Evolutionary conservation across 2,888 invertebrate genomes (phyloP), one percentile per base, ranked within the genome.

Genomic region (Slavum lentiscoides): DNA sequence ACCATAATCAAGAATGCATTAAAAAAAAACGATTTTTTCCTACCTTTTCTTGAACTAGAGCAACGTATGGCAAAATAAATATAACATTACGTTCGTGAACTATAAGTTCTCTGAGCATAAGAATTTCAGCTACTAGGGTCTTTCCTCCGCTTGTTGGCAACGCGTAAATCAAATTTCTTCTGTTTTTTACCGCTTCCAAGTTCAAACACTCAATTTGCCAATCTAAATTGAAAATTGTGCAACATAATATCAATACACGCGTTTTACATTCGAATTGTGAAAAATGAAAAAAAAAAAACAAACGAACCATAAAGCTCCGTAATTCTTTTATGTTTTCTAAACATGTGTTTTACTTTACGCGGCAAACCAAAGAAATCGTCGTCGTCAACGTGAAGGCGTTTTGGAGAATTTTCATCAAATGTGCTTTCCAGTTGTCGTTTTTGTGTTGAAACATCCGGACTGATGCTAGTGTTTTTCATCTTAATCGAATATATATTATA

Each of bases 81-180:
- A 98, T 87, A 17, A 92, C 95, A 89, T 97, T 95, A 84, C 90
- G 92, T 85, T 92, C 91, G 76, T 91, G 89, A 83, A 93, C 92
- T 15, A 97, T 87, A 9, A 98, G 88, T 88, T 97, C 95, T 66
- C 92, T 89, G 23, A 98, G 87, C 89, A 98, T 96, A 70, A 98
- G 88, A 82, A 98, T 93, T 87, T 98, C 98, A 0, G 98, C 97
- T 17, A 98, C 97, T 49, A 98, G 88, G 1, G 98, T 98, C 88
- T 98, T 98, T 0, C 98, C 98, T 1, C 98, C 98, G 85, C 97
- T 97, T 0, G 98, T 98, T 0, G 98, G 98, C 64, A 98, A 87
- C 0, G 96, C 94, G 85, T 97, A 96, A 82, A 98, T 92, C 66
- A 98, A 89, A 88, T 98, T 98, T 83, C 89, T 89, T 62, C 92